Evolutionary conservation across 2,888 invertebrate species (phyloP), one percentile per base, ranked within the genome.

Genomic region (Hemistola chrysoprasaria): DNA sequence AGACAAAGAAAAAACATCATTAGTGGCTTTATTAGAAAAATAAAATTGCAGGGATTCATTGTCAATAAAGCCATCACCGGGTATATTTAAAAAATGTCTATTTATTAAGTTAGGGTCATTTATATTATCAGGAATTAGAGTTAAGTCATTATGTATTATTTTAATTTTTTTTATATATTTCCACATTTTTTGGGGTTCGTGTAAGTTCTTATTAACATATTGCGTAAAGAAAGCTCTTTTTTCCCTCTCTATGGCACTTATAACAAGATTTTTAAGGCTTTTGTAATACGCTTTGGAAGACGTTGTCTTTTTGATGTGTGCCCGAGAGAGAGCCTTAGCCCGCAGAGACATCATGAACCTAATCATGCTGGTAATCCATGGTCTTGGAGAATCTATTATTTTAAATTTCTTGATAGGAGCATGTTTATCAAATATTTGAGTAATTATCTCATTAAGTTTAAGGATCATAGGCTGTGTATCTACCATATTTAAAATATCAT

Each of bases 81-180:
- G 30, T 0, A 40, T 7, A 1, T 30, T 7, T 1, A 40, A 6
- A n/a, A 40, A 40, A 3, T 35, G 30, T n/a, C 24, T 6, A 22
- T 35, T 40, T 3, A 40, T 35, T 3, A 24, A 3, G 16, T 35
- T 16, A 1, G 40, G 35, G n/a, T 40, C 30, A 6, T 4, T 16
- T 16, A 16, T 2, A 4, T 16, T 16, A 16, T 16, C 2, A 16
- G 16, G 16, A 3, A 16, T 16, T 16, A 16, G 3, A 16, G 2
- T 16, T 16, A 4, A 3, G 4, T 4, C 16, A 16, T 2, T 3
- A 16, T 16, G 2, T 4, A 16, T 4, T 16, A 3, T 4, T 4
- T 16, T 16, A 16, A 16, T 4, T 4, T 22, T 22, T 22, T 7
- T 22, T 6, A 22, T 2, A 7, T 22, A 22, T 22, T 22, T 22